phyloP scores from a whole-genome alignment of 2,888 invertebrate genomes.

The Ophion costatus region DNA sequence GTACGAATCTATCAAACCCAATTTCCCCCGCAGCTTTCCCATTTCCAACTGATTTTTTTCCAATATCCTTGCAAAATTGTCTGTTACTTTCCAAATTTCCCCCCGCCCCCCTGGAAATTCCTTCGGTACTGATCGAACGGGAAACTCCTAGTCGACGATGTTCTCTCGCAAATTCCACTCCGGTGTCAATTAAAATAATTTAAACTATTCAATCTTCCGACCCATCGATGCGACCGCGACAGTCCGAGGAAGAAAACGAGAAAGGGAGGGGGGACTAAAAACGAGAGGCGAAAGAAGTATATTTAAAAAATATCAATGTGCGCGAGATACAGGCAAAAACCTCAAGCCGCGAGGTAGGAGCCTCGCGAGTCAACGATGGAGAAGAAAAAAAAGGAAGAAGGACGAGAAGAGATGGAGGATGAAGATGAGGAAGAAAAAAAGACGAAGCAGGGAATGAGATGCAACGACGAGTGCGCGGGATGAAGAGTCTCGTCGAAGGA shows the following conservation, averaged over 20 bases:
- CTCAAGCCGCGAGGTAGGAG: constrained; percentile 46
- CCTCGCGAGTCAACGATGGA: constrained; percentile 53
- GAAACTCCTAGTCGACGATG: too few relatives aligned
- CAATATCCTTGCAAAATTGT: too few relatives aligned
- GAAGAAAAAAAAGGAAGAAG: constrained; percentile 23
- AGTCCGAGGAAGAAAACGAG: constrained; percentile 30
- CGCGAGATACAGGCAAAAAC: constrained; percentile 52
- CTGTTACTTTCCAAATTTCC: too few relatives aligned
- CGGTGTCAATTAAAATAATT: too few relatives aligned
- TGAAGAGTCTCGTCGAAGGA: constrained; percentile 70
- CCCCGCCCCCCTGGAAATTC: too few relatives aligned
- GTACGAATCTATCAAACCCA: too few relatives aligned
- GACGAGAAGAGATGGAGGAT: constrained; percentile 10
- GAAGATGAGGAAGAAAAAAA: constrained; percentile 41
- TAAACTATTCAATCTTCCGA: too few relatives aligned
- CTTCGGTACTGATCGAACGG: too few relatives aligned
- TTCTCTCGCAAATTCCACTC: too few relatives aligned
- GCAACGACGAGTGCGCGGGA: constrained; percentile 63
- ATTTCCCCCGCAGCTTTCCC: too few relatives aligned
- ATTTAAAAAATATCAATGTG: constrained; percentile 45
- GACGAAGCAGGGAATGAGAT: constrained; percentile 53
- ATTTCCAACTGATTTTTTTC: too few relatives aligned
- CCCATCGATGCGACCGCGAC: neutral
- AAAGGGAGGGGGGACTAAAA: neutral
- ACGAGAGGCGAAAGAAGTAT: constrained; percentile 18